These are phyloP conservation scores for Azemiops feae DNA, from an alignment of 2,113 vertebrate genomes.

Conservation along the genomic window DNA sequence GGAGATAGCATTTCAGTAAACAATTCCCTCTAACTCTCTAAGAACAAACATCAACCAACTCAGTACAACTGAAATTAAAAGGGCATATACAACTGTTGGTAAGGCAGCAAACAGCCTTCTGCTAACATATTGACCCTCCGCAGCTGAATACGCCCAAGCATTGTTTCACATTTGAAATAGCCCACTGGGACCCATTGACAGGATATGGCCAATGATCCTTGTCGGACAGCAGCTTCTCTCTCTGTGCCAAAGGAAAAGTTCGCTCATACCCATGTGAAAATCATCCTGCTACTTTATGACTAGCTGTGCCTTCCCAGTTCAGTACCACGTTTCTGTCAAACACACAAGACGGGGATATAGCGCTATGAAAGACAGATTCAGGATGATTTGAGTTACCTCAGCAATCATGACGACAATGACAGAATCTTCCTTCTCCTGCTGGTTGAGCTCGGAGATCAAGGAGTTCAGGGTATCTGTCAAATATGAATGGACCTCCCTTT, in stretches of 20 bases:
- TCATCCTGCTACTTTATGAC: background rate
- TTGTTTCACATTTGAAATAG: slow-evolving; percentile 13
- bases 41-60: slow-evolving; percentile 7
- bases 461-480: slow-evolving; percentile 94
- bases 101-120: background rate
- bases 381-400: slow-evolving; percentile 75
- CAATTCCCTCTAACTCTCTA: background rate
- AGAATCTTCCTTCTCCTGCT: slow-evolving; percentile 90
- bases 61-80: background rate
- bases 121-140: background rate
- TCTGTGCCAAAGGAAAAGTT: background rate
- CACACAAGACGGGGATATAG: background rate
- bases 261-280: background rate
- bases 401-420: slow-evolving; percentile 96
- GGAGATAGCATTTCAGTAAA: background rate
- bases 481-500: slow-evolving; percentile 95
- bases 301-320: background rate
- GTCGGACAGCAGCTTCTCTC: background rate
- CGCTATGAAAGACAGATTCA: background rate
- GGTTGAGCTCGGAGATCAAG: slow-evolving; percentile 91
- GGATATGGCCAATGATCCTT: background rate
- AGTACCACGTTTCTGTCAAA: background rate
- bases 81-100: background rate
- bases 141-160: background rate
- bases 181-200: background rate